A percentile compares a stretch with the other conserved stretches of the same genome.
Evolutionary conservation across 2,888 invertebrate genomes (phyloP).

Genomic region (Notocelia uddmanniana): DNA sequence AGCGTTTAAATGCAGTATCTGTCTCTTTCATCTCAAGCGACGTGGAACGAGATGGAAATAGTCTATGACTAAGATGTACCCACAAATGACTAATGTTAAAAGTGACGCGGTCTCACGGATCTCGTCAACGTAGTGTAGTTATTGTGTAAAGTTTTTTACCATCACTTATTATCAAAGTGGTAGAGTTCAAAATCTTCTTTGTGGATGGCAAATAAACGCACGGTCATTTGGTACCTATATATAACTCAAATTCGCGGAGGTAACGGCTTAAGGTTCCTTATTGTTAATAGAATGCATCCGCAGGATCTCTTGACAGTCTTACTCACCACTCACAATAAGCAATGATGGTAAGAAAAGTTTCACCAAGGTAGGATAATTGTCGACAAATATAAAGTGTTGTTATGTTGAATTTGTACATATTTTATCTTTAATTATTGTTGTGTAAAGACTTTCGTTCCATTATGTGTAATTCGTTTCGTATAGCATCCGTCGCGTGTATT

Average conservation of each 20-base stretch:
- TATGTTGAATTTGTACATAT: slow-evolving; percentile 73
- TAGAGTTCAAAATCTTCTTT: slow-evolving; percentile 9
- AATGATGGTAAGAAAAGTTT: slow-evolving; percentile 33
- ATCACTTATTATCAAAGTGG: slow-evolving; percentile 16
- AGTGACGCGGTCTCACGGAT: slow-evolving; percentile 7
- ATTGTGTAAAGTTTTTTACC: slow-evolving; percentile 5
- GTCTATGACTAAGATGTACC: slow-evolving; percentile 2
- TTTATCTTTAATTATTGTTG: slow-evolving; percentile 75
- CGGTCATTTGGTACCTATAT: not conserved
- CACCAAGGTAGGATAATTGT: slow-evolving; percentile 51
- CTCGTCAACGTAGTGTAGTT: slow-evolving; percentile 9
- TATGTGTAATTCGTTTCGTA: slow-evolving; percentile 40
- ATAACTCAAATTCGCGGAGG: not conserved
- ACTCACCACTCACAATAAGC: not conserved
- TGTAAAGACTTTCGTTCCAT: slow-evolving; percentile 68
- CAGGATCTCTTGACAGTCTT: not conserved
- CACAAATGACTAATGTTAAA: slow-evolving; percentile 10
- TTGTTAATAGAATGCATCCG: not conserved
- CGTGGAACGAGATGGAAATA: not conserved
- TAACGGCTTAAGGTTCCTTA: not conserved
- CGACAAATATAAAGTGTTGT: slow-evolving; percentile 62
- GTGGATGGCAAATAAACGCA: not conserved
- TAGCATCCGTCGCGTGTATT: slow-evolving; percentile 21
- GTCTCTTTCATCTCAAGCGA: not conserved
- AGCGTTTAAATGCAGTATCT: not conserved